Conservation (phyloP, 2,888 invertebrate species). For the Abrostola tripartita region DNA sequence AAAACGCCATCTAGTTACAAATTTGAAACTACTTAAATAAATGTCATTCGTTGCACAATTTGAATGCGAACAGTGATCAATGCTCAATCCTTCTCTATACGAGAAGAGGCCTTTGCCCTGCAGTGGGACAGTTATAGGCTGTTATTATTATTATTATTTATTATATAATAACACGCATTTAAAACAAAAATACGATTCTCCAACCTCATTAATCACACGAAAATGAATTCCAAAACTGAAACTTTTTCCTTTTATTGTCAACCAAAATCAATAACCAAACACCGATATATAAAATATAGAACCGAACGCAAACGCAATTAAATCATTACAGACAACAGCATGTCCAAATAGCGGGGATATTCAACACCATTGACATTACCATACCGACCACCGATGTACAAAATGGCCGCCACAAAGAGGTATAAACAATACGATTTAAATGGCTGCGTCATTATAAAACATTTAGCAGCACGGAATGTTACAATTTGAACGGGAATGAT, state of each 20-base stretch:
- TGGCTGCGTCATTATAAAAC: conserved; percentile 63
- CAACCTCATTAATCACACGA: not conserved
- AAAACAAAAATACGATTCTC: not conserved
- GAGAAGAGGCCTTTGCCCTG: no score
- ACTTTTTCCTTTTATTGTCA: not conserved
- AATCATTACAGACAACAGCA: conserved; percentile 19
- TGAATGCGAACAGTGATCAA: no score
- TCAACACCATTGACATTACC: conserved; percentile 32
- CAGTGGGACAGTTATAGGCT: no score
- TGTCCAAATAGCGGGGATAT: conserved; percentile 26
- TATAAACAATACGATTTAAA: conserved; percentile 61
- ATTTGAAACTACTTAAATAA: no score
- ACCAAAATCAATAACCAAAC: conserved; percentile 30
- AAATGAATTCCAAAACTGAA: not conserved
- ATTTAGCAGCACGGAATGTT: conserved; percentile 63
- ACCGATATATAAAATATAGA: conserved; percentile 18
- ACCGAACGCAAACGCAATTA: conserved; percentile 25
- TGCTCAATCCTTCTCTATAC: no score
- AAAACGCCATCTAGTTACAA: no score
- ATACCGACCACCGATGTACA: conserved; percentile 24
- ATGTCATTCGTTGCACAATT: no score
- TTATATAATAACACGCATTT: no score
- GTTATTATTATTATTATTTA: no score
- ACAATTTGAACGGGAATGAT: conserved; percentile 46
- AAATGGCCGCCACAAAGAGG: conserved; percentile 47